A percentile compares a stretch with the other conserved stretches of the same genome.
Conservation (phyloP, 2,888 invertebrate species). For the Choreutis nemorana region DNA sequence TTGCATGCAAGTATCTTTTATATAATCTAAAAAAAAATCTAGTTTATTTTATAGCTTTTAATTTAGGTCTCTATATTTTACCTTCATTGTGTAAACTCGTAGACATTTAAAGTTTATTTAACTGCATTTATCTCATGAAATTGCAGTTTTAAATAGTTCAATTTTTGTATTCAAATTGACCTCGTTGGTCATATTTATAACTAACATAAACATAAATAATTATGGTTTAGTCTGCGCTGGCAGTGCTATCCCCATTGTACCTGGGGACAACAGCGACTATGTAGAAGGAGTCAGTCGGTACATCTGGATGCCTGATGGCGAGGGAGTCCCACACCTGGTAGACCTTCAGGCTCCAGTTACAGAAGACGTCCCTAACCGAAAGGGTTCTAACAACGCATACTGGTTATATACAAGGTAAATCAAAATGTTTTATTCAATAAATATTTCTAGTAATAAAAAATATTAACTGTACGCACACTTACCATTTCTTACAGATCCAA, state of each 20-base stretch:
- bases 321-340: slow-evolving; percentile 20
- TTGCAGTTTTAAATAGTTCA: too few species aligned
- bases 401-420: slow-evolving; percentile 30
- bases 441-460: too few species aligned
- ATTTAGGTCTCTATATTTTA: background rate
- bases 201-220: too few species aligned
- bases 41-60: background rate
- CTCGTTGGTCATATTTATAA: slow-evolving; percentile 9
- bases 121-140: too few species aligned
- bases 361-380: slow-evolving; percentile 14
- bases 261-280: slow-evolving; percentile 50
- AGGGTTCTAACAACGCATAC: slow-evolving; percentile 23
- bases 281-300: slow-evolving; percentile 48
- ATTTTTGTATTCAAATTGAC: slow-evolving; percentile 1
- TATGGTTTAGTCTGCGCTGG: slow-evolving; percentile 16
- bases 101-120: too few species aligned
- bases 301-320: slow-evolving; percentile 49
- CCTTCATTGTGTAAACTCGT: too few species aligned
- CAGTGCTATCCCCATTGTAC: slow-evolving; percentile 21
- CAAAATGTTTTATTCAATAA: background rate
- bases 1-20: slow-evolving; percentile 21
- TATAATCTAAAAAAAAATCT: background rate
- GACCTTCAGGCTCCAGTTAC: slow-evolving; percentile 24
- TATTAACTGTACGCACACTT: too few species aligned
- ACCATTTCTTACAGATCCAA: too few species aligned